Base-by-base conservation (phyloP, 2,113 vertebrate genomes). In the Saimiri boliviensis region DNA sequence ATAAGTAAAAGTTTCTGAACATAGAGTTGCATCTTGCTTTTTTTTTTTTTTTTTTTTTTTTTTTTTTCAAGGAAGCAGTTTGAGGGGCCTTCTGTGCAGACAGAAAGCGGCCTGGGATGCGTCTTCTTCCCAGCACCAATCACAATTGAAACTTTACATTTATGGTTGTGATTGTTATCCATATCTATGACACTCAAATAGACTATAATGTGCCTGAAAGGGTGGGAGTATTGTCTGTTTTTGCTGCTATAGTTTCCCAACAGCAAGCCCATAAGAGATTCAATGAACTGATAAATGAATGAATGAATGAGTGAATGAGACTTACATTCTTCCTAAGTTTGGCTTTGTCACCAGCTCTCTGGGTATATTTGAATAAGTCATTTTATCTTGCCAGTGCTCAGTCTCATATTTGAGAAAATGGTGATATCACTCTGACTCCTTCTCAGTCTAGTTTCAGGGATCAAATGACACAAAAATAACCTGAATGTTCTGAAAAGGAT, bases 401-500 rank as follows among this genome's bases (percentile, higher is more conserved):
- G 76, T 80, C 40, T 93, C 27, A 93, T 54, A 76, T 88, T 74
- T 89, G 66, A 85, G 60, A 79, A 86, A 91, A 66, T 56, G 17
- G 37, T 87, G 49, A 40, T 54, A 90, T 40, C 30, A 89, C 91
- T 79, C 35, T 70, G 58, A 89, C 6, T 25, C 13, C 79, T 76
- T 88, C 77, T 89, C 58, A 71, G 54, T 63, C 54, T 17, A 49
- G 40, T 77, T 94, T 89, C 74, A 84, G 80, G 49, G 40, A 68
- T 83, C 40, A 86, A 86, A 91, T 79, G 20, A 45, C 27, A 52
- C 58, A 66, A 80, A 92, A 87, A 70, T 77, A 76, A 66, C 30
- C 89, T 56, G n/a, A 58, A 49, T 91, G 6, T 49, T 37, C 63
- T 60, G 47, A 80, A 86, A 92, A 63, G 16, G 25, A 76, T 92